A percentile compares a stretch with the other conserved stretches of the same genome.
phyloP scores from a whole-genome alignment of 2,113 vertebrate species.

The Pachycephala philippinensis region DNA sequence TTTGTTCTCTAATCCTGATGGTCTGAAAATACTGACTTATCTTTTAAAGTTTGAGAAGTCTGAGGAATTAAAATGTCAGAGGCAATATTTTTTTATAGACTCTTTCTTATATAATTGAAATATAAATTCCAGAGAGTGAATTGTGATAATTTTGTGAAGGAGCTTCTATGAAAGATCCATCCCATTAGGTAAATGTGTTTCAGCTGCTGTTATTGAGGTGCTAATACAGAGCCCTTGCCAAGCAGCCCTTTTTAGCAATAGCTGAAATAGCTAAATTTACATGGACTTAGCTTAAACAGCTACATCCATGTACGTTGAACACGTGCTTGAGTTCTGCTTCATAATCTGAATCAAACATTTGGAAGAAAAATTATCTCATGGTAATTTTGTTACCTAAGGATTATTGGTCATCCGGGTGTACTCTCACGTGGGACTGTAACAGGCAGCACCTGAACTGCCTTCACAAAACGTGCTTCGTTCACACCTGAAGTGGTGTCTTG shows the following conservation, averaged over 20 bases:
- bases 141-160: slow-evolving; percentile 59
- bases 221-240: slow-evolving; percentile 52
- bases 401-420: not conserved
- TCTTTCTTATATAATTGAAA: slow-evolving; percentile 51
- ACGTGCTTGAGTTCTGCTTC: slow-evolving; percentile 3
- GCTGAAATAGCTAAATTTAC: not conserved
- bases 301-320: not conserved
- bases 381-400: not conserved
- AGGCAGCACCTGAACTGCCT: not conserved
- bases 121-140: slow-evolving; percentile 51
- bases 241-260: slow-evolving; percentile 56
- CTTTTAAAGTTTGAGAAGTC: not conserved
- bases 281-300: not conserved
- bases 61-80: slow-evolving; percentile 26
- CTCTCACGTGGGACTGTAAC: not conserved
- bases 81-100: slow-evolving; percentile 29
- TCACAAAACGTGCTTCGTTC: fast-evolving
- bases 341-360: not conserved
- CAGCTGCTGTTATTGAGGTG: slow-evolving; percentile 62
- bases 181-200: slow-evolving; percentile 62
- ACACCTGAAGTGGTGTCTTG: fast-evolving
- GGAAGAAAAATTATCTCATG: not conserved
- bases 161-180: slow-evolving; percentile 47
- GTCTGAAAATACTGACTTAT: not conserved
- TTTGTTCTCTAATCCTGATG: not conserved